Base-by-base conservation (phyloP, 2,888 invertebrate species). In the Acleris cristana region DNA sequence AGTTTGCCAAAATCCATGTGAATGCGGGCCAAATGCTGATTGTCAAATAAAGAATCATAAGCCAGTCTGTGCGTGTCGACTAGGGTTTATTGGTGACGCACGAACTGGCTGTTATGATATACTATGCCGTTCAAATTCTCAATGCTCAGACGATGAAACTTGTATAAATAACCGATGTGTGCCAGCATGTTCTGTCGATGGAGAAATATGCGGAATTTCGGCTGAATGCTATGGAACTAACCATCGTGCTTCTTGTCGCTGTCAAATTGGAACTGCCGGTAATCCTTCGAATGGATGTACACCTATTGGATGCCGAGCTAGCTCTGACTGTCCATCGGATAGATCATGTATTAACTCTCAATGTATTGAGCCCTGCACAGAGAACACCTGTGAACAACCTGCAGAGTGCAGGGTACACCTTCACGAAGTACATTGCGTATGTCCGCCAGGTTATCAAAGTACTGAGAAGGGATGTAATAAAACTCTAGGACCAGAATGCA, bases 1-100 rank as follows among this genome's bases (percentile, higher is more conserved):
- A 21, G 93, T 97, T 19, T 98, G 98, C 81, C 94, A 94, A 74
- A 95, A 97, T 81, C 98, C 98, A 6, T 98, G 98, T 82, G 95
- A 96, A 71, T 97, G 97, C 81, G 98, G 98, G 51, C 94, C 96
- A 0, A 96, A 97, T 80, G 96, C 98, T 1, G 95, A 97, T 73
- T 98, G 98, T 81, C 94, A 96, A 78, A 96, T 97, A 71, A 95
- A 95, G 84, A 95, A 96, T 79, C 98, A 98, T 79, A 97, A 97
- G 83, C 97, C 98, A 0, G 95, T 97, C 0, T 98, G 98, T 79
- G 96, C 97, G 0, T 98, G 98, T 83, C 94, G 94, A 70, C 95
- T 95, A 77, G 97, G 97, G 55, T 98, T 95, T 76, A 95, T 97
- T 71, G 98, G 98, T 63, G 97, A 97, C 83, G 96, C 98, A 34